Evolutionary conservation across 2,888 invertebrate genomes (phyloP), one percentile per base, ranked within the genome.

Genomic region (Oscheius sp.): DNA sequence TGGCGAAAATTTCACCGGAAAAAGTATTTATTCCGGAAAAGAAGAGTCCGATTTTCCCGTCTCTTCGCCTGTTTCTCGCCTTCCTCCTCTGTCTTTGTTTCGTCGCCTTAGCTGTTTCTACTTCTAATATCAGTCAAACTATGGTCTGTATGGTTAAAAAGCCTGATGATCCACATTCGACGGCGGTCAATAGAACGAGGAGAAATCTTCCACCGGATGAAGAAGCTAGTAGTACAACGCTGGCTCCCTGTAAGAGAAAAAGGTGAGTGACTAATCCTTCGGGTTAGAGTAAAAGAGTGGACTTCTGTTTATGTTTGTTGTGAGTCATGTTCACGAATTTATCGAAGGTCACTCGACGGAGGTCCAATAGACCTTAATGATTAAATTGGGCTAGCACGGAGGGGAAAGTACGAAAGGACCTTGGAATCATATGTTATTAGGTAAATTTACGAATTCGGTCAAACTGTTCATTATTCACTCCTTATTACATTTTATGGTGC

Each of bases 91-190:
- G 81, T 63, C 47, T 82, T 12, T 83, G 83, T 65, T 83, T 80
- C 69, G 73, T 83, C 45, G 77, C 82, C 30, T 64, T 83, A 26
- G 59, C 76, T n/a, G 73, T 78, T 20, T 70, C 74, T 24, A 78
- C 77, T 5, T 74, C 77, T 20, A 76, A 75, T 51, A 72, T 77
- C 9, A 71, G 73, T 2, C 74, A 77, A 26, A 73, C 73, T 14
- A 82, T 83, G 80, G 80, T 81, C 9, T 83, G 81, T 66, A 83
- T 83, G 83, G 75, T 81, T 1, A 72, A 69, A 49, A 80, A 75
- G 62, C 9, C 33, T 20, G 62, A 36, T 12, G 47, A 50, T 14
- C n/a, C n/a, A n/a, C n/a, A n/a, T n/a, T 9, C 32, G 24, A 22
- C 49, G 38, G 8, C 8, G 8, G 36, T 14, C 14, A 61, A 62